phyloP scores from a whole-genome alignment of 2,888 invertebrate genomes.

The Himalopsyche tibetana region DNA sequence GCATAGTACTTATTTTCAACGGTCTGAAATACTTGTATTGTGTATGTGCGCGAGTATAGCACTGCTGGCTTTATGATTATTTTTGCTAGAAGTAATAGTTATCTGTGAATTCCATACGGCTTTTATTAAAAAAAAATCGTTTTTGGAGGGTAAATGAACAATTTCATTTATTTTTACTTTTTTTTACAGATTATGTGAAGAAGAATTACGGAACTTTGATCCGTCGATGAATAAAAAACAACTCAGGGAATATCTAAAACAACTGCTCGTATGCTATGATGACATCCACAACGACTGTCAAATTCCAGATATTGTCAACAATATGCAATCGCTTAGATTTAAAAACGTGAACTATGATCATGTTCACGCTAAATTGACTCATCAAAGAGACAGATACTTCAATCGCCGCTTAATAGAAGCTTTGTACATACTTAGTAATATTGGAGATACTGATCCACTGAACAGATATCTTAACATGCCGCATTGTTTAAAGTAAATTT shows the following conservation, averaged over 20 bases:
- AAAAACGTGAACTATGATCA: slow-evolving; percentile 49
- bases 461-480: slow-evolving; percentile 75
- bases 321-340: slow-evolving; percentile 30
- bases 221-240: slow-evolving; percentile 83
- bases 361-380: not conserved
- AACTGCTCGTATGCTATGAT: slow-evolving; percentile 79
- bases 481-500: slow-evolving; percentile 73
- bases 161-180: not conserved
- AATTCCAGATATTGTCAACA: not conserved
- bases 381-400: not conserved
- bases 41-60: no score
- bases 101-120: no score
- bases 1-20: no score
- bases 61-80: no score
- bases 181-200: slow-evolving; percentile 78
- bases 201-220: slow-evolving; percentile 79
- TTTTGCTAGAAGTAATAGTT: no score
- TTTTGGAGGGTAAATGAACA: not conserved
- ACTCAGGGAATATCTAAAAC: slow-evolving; percentile 84
- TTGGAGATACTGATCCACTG: slow-evolving; percentile 79
- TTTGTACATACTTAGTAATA: slow-evolving; percentile 81
- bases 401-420: slow-evolving; percentile 79
- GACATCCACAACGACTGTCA: slow-evolving; percentile 67
- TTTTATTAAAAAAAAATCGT: no score
- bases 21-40: no score